Base-by-base conservation (phyloP, 1,140 invertebrate genomes). In the Eurosta solidaginis region DNA sequence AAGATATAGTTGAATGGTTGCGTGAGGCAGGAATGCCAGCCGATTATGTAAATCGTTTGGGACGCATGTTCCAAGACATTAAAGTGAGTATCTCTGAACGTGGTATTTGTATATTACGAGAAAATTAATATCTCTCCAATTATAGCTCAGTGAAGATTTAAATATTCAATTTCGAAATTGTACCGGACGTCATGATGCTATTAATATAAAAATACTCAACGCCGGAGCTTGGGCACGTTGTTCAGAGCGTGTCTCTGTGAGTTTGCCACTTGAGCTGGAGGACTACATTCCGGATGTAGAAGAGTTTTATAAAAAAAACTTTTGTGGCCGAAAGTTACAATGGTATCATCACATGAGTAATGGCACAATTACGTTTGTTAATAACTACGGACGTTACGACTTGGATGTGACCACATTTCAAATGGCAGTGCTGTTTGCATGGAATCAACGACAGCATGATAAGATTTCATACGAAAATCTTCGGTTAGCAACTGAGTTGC, bases 301-400 rank as follows among this genome's bases (percentile, higher is more conserved):
- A 89, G 96, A 97, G 81, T 97, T 97, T 89, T 96, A 97, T 85
- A 95, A 93, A 90, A 99, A 94, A 89, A 98, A 99, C 87, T 98
- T 99, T 89, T 97, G 94, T 85, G 98, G 98, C n/a, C 90, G 98
- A 59, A 99, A 99, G 89, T 91, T 99, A 49, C 97, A 98, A 89
- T 99, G 98, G 98, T 98, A 99, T 89, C 97, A 99, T 91, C 97
- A 99, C 83, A 99, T 99, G 97, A 98, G 97, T 59, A 99, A 99
- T 91, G 98, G 98, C 82, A 97, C 96, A 42, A 97, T 99, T 80
- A 98, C 96, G 52, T 99, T 99, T 91, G 91, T 92, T 2, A 99
- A 98, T 89, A 92, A 94, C 84, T 93, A 96, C 52, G 97, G 98
- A 10, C 93, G 95, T 83, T 99, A 97, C 89, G 98, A 99, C 90